These are phyloP conservation scores for Phania funesta DNA, from an alignment of 2,888 invertebrate species.

Conservation along the genomic window DNA sequence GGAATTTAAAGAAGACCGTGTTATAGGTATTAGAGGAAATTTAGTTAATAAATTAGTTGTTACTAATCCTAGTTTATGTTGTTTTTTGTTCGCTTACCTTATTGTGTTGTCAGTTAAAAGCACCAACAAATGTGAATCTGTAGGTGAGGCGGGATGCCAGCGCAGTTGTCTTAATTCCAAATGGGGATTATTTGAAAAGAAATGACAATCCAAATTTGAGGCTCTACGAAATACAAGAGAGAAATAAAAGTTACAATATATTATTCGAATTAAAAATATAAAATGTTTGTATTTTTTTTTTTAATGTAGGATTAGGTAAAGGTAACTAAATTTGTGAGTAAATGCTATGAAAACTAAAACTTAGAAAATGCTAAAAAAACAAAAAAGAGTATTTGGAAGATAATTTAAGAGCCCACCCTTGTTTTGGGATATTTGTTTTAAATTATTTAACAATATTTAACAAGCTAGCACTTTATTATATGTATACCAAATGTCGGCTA, in stretches of 20 bases:
- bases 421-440: too few species aligned
- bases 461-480: too few species aligned
- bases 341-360: neutral
- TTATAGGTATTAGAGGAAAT: constrained; percentile 40
- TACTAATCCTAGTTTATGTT: constrained; percentile 33
- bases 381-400: too few species aligned
- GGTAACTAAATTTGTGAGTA: neutral
- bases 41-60: constrained; percentile 55
- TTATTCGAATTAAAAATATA: neutral
- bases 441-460: too few species aligned
- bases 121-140: constrained; percentile 88
- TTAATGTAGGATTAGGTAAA: neutral
- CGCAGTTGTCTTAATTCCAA: constrained; percentile 87
- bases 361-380: too few species aligned
- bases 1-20: constrained; percentile 15
- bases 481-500: too few species aligned
- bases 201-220: constrained; percentile 85
- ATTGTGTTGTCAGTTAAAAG: constrained; percentile 93
- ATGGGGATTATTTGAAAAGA: constrained; percentile 85
- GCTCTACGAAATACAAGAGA: constrained; percentile 50
- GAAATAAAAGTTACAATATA: constrained; percentile 38
- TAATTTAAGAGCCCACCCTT: too few species aligned
- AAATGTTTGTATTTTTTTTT: neutral
- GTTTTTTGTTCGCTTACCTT: constrained; percentile 82
- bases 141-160: constrained; percentile 92